Conservation (phyloP, 35 echinoderm and acorn worm species). For the Heliocidaris tuberculata region DNA sequence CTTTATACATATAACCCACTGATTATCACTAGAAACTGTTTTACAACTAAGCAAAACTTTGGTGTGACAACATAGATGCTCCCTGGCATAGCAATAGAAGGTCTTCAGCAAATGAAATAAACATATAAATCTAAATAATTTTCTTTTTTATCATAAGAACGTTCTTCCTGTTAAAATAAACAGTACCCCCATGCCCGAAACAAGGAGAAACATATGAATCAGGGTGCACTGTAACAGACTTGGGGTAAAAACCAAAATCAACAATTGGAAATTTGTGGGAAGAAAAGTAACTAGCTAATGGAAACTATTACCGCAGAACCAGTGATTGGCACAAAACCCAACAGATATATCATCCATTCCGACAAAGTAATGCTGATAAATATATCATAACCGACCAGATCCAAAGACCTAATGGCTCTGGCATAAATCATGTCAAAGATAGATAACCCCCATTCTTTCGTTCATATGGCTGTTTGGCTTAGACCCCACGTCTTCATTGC, state of each 20-base stretch:
- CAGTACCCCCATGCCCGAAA: neutral
- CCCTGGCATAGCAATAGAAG: no score
- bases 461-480: neutral
- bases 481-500: neutral
- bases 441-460: neutral
- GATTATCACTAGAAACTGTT: no score
- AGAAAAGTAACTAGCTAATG: neutral
- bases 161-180: neutral
- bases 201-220: neutral
- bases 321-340: neutral
- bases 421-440: conserved; percentile 6
- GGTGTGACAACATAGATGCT: no score
- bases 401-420: conserved; percentile 19
- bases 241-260: neutral
- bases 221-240: neutral
- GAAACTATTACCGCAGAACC: neutral
- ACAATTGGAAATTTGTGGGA: neutral
- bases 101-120: no score
- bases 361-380: conserved; percentile 26
- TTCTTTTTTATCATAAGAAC: neutral
- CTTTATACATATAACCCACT: no score
- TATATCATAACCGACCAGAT: neutral
- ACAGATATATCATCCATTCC: neutral
- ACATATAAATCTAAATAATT: no score
- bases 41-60: no score